Evolutionary conservation across 2,797 vertebrate species (phyloP).

Genomic region (Tiaroga cobitis): DNA sequence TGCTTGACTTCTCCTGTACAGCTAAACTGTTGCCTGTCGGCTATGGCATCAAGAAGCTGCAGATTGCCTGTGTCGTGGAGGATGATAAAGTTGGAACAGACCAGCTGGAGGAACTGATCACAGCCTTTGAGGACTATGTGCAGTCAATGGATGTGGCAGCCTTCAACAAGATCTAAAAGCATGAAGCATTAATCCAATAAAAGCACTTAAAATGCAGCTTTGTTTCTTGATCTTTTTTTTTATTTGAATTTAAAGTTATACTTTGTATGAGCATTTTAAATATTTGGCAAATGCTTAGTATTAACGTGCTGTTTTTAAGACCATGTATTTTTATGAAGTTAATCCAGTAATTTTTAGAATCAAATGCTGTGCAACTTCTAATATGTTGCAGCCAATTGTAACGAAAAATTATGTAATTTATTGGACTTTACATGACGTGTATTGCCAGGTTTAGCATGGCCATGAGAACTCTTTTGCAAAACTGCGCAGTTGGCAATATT

Average conservation of each 20-base stretch:
- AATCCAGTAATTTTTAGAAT: too few relatives aligned
- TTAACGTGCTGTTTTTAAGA: not conserved
- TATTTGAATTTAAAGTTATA: not conserved
- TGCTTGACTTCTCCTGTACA: conserved; percentile 59
- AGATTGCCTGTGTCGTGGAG: conserved; percentile 95
- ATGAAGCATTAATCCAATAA: conserved; percentile 61
- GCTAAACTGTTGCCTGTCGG: conserved; percentile 94
- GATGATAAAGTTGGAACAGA: conserved; percentile 98
- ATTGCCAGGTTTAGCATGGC: not conserved
- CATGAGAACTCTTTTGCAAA: not conserved
- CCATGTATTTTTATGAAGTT: not conserved
- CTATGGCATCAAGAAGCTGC: conserved; percentile 98
- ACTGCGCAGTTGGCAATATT: not conserved
- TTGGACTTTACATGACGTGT: not conserved
- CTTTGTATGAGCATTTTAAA: not conserved
- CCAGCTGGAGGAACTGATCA: conserved; percentile 92
- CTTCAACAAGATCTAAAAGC: conserved; percentile 94
- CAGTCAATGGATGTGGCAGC: conserved; percentile 98
- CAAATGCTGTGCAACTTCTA: not conserved
- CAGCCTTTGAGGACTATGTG: conserved; percentile 92
- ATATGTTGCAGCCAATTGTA: not conserved
- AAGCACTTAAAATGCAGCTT: conserved; percentile 58
- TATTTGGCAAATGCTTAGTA: too few relatives aligned
- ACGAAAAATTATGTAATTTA: too few relatives aligned
- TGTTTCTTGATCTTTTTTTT: not conserved